Evolutionary conservation across 2,113 vertebrate genomes (phyloP).

Genomic region (Holacanthus passer): DNA sequence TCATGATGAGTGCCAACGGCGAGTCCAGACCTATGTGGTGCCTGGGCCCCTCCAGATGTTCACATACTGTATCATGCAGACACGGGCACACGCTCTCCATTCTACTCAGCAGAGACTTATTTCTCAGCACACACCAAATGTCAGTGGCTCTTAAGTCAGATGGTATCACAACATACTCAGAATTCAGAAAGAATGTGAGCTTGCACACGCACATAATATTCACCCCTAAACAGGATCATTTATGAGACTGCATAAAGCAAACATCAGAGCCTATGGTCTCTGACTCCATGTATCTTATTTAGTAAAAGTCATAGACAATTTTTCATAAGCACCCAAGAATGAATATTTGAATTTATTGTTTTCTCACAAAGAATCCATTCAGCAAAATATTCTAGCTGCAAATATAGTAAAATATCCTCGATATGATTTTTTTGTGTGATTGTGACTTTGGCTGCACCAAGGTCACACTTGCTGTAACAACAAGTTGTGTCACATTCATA

Average conservation of each 20-base stretch:
- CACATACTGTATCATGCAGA: constrained; percentile 32
- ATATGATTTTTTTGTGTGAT: constrained; percentile 3
- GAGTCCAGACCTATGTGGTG: constrained; percentile 31
- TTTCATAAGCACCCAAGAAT: background rate
- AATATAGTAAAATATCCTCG: background rate
- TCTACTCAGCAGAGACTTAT: constrained; percentile 54
- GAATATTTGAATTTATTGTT: background rate
- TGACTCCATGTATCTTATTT: background rate
- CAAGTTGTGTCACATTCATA: constrained; percentile 8
- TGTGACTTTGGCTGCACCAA: constrained; percentile 25
- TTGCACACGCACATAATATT: constrained; percentile 5
- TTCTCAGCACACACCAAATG: constrained; percentile 65
- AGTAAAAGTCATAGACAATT: background rate
- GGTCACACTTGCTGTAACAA: constrained; percentile 8
- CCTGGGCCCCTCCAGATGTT: constrained; percentile 56
- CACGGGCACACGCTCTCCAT: constrained; percentile 14
- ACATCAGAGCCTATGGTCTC: background rate
- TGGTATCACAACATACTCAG: constrained; percentile 50
- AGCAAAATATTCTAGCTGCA: background rate
- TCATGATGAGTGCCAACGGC: constrained; percentile 34
- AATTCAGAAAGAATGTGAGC: constrained; percentile 8
- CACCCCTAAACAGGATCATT: background rate
- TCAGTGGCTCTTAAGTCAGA: constrained; percentile 59
- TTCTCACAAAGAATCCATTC: constrained; percentile 1
- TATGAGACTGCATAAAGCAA: constrained; percentile 5